Evolutionary conservation across 2,888 invertebrate genomes (phyloP), one percentile per base, ranked within the genome.

Genomic region (Caenorhabditis doughertyi): DNA sequence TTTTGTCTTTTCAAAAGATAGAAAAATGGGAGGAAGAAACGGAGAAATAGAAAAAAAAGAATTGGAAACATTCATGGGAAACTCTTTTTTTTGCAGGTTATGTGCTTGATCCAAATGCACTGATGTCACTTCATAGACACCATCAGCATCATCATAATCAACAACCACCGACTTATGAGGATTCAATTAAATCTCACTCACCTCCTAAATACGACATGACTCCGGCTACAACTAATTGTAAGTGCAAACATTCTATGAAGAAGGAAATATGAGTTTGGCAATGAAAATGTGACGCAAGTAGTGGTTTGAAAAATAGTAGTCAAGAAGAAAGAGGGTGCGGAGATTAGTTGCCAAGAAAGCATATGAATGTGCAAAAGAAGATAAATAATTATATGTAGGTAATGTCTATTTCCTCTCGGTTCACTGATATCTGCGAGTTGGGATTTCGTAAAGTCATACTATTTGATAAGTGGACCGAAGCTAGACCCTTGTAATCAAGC

Each of bases 151-250:
- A 62, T n/a, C 72, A 32, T 29, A 13, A 13, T 8, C 79, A 51
- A 13, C 56, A 71, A 42, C 82, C 82, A 39, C 82, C 82, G 42
- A 72, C 77, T 0, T 82, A 82, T 47, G 82, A 82, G 56, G 82
- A 82, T 23, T 67, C 77, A 3, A 77, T 82, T 47, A 82, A 82
- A 42, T 60, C 76, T 16, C 29, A 42, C 39, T 70, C 74, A 39
- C 81, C 81, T 13, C 77, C 81, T 42, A 81, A 81, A 44, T 72
- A 76, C 27, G 80, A 80, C 53, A 67, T 21, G 44, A 80, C 80
- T 8, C 79, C 79, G 23, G 79, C 70, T 23, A 71, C 70, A 39
- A 79, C 79, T 27, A 79, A 79, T 68, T 80, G 73, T 80, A 25
- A 80, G 80, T 80, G 8, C 23, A 16, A 27, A 70, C 39, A 18